These are phyloP conservation scores for Turnix velox DNA, from an alignment of 2,113 vertebrate species.

Conservation along the genomic window DNA sequence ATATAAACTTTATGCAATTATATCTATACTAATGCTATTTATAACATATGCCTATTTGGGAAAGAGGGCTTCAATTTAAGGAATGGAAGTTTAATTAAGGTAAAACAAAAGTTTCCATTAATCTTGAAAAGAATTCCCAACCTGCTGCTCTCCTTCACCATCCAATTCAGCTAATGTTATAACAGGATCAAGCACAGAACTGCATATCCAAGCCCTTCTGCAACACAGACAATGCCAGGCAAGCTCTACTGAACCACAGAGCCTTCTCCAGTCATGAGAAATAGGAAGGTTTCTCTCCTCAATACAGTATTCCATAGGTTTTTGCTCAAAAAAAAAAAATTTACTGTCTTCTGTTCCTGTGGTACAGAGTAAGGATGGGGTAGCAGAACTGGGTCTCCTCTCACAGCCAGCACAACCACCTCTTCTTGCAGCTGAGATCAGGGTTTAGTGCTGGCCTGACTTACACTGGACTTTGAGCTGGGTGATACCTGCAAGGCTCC, in stretches of 20 bases:
- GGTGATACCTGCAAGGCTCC: not conserved
- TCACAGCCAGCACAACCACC: not conserved
- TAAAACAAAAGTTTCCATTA: constrained; percentile 31
- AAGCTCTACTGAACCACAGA: not conserved
- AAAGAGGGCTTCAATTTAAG: not conserved
- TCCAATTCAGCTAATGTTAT: not conserved
- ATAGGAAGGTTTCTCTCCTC: not conserved
- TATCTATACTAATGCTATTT: not conserved
- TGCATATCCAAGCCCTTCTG: not conserved
- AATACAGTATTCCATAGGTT: not conserved
- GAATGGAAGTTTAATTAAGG: constrained; percentile 18
- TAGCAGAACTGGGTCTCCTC: not conserved
- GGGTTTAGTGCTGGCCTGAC: not conserved
- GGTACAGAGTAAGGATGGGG: not conserved
- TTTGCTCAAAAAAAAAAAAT: not conserved
- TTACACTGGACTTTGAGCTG: not conserved
- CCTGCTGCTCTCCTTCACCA: not conserved
- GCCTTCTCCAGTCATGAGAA: not conserved
- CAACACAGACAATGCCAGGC: not conserved
- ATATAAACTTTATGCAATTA: not conserved
- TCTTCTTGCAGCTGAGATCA: not conserved
- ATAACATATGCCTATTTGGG: not conserved
- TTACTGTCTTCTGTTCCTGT: not conserved
- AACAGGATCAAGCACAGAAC: not conserved
- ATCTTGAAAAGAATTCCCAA: constrained; percentile 9